A percentile compares a stretch with the other conserved stretches of the same genome.
Conservation (phyloP, 2,888 invertebrate species). For the Drosophila mulleri region DNA sequence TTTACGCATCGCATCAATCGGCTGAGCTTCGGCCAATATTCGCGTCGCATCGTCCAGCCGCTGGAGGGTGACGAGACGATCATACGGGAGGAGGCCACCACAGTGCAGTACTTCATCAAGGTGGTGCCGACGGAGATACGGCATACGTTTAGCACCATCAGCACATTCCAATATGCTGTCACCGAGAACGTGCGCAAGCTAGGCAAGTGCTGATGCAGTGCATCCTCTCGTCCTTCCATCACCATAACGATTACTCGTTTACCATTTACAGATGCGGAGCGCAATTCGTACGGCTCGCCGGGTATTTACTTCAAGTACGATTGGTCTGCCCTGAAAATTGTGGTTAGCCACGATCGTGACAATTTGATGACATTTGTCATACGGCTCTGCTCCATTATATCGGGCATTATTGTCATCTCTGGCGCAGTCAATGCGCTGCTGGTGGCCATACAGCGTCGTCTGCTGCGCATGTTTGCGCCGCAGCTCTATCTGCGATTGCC, state of each 20-base stretch:
- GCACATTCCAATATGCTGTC: constrained; percentile 97
- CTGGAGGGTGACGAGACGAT: constrained; percentile 97
- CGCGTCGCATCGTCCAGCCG: constrained; percentile 96
- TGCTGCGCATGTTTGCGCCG: constrained; percentile 69
- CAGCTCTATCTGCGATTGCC: constrained; percentile 59
- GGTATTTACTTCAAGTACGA: constrained; percentile 98
- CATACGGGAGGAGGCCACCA: constrained; percentile 86
- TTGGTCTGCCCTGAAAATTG: constrained; percentile 94
- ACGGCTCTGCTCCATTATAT: constrained; percentile 95
- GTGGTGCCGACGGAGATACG: constrained; percentile 98
- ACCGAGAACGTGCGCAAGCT: constrained; percentile 94
- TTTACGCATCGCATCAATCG: constrained; percentile 98
- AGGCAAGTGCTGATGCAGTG: constrained; percentile 74
- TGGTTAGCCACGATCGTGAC: constrained; percentile 92
- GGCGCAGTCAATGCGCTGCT: constrained; percentile 76
- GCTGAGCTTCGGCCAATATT: constrained; percentile 96
- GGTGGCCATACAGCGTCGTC: constrained; percentile 58
- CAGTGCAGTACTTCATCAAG: constrained; percentile 95
- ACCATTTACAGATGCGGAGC: constrained; percentile 85
- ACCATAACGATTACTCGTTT: not conserved
- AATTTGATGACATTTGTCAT: constrained; percentile 92
- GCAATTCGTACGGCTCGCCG: constrained; percentile 96
- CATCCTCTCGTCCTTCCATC: not conserved
- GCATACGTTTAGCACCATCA: constrained; percentile 89
- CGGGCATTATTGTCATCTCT: constrained; percentile 96